Evolutionary conservation across 1,140 invertebrate species (phyloP).

Genomic region (Trichonephila inaurata): DNA sequence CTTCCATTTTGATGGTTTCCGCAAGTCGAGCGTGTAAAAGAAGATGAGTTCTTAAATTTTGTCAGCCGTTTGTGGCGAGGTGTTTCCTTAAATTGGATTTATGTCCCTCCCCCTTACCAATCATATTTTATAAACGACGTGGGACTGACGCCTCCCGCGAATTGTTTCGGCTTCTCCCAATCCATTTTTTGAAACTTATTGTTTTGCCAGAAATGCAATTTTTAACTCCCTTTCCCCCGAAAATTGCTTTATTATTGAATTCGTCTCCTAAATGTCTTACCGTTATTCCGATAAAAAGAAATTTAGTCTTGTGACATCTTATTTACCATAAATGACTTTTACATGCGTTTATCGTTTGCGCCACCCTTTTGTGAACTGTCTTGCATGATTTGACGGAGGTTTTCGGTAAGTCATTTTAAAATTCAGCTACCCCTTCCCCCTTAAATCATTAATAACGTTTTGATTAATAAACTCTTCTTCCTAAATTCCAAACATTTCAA

Average conservation of each 20-base stretch:
- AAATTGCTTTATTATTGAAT: not conserved
- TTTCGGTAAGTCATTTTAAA: no score
- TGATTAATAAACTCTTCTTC: no score
- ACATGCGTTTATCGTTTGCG: no score
- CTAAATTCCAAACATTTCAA: no score
- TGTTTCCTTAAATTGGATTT: not conserved
- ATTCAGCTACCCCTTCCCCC: no score
- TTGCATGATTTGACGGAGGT: no score
- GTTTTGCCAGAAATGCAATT: not conserved
- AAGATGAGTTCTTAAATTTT: not conserved
- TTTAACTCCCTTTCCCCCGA: no score
- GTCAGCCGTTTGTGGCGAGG: not conserved
- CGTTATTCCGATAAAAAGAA: not conserved
- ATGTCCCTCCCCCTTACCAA: not conserved
- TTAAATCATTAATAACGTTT: no score
- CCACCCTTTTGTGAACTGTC: no score
- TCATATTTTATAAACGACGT: not conserved
- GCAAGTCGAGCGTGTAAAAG: not conserved
- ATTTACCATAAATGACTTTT: no score
- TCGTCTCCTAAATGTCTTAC: not conserved
- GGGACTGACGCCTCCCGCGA: not conserved
- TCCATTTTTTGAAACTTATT: not conserved
- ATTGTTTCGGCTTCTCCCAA: not conserved
- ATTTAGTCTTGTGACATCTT: no score
- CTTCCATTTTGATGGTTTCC: not conserved